phyloP scores from a whole-genome alignment of 2,888 invertebrate species.

The Thereva unica region DNA sequence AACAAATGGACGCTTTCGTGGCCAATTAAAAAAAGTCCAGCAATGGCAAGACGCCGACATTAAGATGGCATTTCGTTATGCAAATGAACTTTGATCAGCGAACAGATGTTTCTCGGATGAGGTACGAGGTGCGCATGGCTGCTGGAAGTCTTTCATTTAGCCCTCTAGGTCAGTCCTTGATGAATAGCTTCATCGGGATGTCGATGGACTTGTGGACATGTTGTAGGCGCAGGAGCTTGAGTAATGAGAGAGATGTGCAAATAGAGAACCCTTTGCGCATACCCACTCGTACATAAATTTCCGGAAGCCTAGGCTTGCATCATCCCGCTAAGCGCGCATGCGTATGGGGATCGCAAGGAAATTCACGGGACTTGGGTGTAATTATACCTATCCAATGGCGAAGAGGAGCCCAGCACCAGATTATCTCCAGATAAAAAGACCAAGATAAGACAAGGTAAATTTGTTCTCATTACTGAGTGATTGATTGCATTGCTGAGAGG shows the following conservation, averaged over 20 bases:
- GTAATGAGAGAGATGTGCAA: too few species aligned
- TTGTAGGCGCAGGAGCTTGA: too few species aligned
- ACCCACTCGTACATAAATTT: too few species aligned
- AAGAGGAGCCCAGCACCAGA: slow-evolving; percentile 20
- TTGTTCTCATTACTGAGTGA: slow-evolving; percentile 39
- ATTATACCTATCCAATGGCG: slow-evolving; percentile 15
- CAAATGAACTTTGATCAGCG: slow-evolving; percentile 15
- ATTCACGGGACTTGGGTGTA: not conserved
- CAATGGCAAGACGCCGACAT: slow-evolving; percentile 1
- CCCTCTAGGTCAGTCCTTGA: too few species aligned
- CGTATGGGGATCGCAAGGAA: too few species aligned
- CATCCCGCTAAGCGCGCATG: too few species aligned
- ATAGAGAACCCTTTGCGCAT: too few species aligned
- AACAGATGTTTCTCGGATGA: slow-evolving; percentile 25
- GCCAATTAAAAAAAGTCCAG: slow-evolving; percentile 18
- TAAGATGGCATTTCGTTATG: slow-evolving; percentile 30
- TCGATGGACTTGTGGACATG: too few species aligned
- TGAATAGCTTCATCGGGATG: too few species aligned
- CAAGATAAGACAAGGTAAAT: slow-evolving; percentile 33
- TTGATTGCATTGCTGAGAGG: slow-evolving; percentile 37
- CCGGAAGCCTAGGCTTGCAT: too few species aligned
- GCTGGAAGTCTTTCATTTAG: too few species aligned
- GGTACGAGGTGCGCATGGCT: too few species aligned
- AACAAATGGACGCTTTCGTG: not conserved
- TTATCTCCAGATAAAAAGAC: slow-evolving; percentile 34